Percentiles rank a stretch among this genome's conserved stretches.
Evolutionary conservation across 1,140 invertebrate genomes (phyloP).

Genomic region (Mercenaria mercenaria): DNA sequence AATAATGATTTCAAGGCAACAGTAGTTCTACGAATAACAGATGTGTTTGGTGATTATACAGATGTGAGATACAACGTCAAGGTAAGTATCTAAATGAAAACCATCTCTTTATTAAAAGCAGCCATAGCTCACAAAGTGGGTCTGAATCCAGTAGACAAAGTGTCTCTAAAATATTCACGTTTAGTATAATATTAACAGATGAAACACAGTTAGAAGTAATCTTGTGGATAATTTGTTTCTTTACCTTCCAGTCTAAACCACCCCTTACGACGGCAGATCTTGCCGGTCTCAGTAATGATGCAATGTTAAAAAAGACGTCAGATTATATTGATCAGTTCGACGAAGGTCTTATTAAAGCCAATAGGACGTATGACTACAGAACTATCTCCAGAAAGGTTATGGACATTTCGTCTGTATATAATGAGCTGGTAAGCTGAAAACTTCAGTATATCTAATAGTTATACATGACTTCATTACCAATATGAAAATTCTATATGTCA

Average conservation of each 20-base stretch:
- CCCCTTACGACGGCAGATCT: not conserved
- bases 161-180: too few species aligned
- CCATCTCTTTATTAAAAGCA: not conserved
- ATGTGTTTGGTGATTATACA: conserved; percentile 57
- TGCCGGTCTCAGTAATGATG: not conserved
- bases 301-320: not conserved
- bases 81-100: conserved; percentile 41
- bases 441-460: too few species aligned
- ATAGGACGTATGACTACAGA: conserved; percentile 49
- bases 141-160: too few species aligned
- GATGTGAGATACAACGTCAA: conserved; percentile 45
- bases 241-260: not conserved
- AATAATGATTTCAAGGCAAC: conserved; percentile 33
- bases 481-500: too few species aligned
- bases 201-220: too few species aligned
- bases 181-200: too few species aligned
- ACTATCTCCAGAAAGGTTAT: conserved; percentile 28
- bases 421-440: conserved; percentile 20
- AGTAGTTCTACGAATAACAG: conserved; percentile 16
- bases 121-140: too few species aligned
- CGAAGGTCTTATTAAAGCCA: conserved; percentile 47
- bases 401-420: conserved; percentile 57
- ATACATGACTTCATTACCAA: too few species aligned
- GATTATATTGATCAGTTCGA: conserved; percentile 2
- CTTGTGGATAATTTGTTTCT: not conserved